Percentiles rank a stretch among this genome's conserved stretches.
Evolutionary conservation across 2,888 invertebrate genomes (phyloP).

Genomic region (Crossocerus cetratus): DNA sequence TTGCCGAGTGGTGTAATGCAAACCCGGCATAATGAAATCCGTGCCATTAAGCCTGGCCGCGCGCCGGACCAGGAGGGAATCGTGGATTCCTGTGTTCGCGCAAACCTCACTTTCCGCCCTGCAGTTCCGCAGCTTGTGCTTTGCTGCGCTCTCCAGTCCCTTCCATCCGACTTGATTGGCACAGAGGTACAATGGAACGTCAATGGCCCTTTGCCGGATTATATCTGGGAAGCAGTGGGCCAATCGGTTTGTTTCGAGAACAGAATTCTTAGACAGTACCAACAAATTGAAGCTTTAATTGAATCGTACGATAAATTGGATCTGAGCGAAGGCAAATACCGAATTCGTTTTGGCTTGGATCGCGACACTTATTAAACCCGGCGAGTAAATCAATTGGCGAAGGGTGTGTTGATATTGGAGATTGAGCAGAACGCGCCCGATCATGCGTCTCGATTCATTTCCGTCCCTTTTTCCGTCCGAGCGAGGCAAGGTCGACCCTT

Average conservation of each 20-base stretch:
- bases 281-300: no score
- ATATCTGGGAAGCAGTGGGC: no score
- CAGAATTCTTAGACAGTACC: no score
- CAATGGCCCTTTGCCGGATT: no score
- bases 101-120: conserved; percentile 61
- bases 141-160: conserved; percentile 22
- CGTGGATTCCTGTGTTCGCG: conserved; percentile 53
- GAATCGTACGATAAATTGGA: no score
- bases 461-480: neutral
- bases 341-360: no score
- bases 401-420: neutral
- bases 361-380: no score
- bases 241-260: no score
- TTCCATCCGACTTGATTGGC: neutral
- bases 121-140: conserved; percentile 28
- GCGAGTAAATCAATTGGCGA: no score
- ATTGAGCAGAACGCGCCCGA: neutral
- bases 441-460: neutral
- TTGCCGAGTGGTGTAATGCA: conserved; percentile 47
- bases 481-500: neutral
- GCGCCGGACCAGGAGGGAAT: conserved; percentile 8
- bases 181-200: no score
- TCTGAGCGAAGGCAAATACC: no score
- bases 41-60: conserved; percentile 63
- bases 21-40: conserved; percentile 68